phyloP scores from a whole-genome alignment of 2,888 invertebrate genomes.

The Drosophila lacicola region DNA sequence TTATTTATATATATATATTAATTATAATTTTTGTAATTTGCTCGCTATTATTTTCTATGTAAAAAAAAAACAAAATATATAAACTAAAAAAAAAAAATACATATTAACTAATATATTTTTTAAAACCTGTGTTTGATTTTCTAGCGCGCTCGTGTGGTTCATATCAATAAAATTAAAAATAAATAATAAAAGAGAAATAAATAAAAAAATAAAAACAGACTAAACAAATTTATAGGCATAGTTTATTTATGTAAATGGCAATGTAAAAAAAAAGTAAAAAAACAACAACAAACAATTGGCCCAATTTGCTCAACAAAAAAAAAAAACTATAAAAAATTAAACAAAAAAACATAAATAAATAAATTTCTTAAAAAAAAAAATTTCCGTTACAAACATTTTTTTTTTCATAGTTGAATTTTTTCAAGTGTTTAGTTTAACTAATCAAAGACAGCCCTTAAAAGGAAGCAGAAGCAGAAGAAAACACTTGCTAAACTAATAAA shows the following conservation, averaged over 20 bases:
- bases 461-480: constrained; percentile 15
- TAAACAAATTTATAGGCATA: constrained; percentile 40
- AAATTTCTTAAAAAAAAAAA: background rate
- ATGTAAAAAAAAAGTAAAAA: constrained; percentile 22
- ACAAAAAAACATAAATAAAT: constrained; percentile 5
- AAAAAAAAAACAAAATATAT: constrained; percentile 1
- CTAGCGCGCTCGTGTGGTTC: constrained; percentile 58
- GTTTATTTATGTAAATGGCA: constrained; percentile 42
- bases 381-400: constrained; percentile 4
- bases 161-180: constrained; percentile 57
- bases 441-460: constrained; percentile 36
- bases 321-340: background rate
- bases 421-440: constrained; percentile 71
- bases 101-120: constrained; percentile 38
- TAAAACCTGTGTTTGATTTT: constrained; percentile 31
- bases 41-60: constrained; percentile 31
- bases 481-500: constrained; percentile 21
- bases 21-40: constrained; percentile 34
- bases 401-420: constrained; percentile 69
- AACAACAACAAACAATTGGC: constrained; percentile 46
- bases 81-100: constrained; percentile 21
- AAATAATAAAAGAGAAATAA: constrained; percentile 9
- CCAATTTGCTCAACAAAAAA: constrained; percentile 65
- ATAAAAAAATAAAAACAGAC: constrained; percentile 15
- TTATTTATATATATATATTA: constrained; percentile 30